phyloP scores from a whole-genome alignment of 1,140 invertebrate species.

The Plectrocnemia conspersa region DNA sequence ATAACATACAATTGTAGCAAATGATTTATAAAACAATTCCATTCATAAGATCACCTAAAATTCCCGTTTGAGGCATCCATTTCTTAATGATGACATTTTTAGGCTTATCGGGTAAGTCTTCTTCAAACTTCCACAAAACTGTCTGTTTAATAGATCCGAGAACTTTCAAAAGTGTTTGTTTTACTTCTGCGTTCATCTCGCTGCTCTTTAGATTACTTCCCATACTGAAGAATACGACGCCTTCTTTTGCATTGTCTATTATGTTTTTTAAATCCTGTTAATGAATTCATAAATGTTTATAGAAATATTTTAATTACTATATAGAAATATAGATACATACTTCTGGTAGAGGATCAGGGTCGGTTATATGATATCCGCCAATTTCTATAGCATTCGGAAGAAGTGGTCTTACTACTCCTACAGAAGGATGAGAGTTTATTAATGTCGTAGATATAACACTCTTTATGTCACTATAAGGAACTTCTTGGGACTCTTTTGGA shows the following conservation, averaged over 20 bases:
- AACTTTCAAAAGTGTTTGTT: conserved; percentile 48
- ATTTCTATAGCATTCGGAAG: conserved; percentile 28
- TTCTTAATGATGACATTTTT: conserved; percentile 59
- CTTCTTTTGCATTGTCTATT: conserved; percentile 53
- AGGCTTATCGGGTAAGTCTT: conserved; percentile 48
- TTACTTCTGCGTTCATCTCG: conserved; percentile 47
- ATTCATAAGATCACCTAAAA: conserved; percentile 45
- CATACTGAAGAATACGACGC: conserved; percentile 61
- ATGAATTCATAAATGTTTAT: neutral
- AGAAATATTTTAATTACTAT: neutral
- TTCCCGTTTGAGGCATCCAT: conserved; percentile 67
- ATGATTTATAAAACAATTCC: neutral
- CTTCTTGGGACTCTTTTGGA: conserved; percentile 20
- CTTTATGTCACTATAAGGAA: conserved; percentile 22
- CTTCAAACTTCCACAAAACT: conserved; percentile 66
- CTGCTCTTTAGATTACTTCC: conserved; percentile 56
- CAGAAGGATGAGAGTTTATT: conserved; percentile 28
- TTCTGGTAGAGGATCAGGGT: conserved; percentile 24
- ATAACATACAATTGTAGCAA: neutral
- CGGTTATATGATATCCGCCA: conserved; percentile 29
- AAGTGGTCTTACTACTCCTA: conserved; percentile 21
- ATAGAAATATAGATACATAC: conserved; percentile 9
- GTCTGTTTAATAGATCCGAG: conserved; percentile 54
- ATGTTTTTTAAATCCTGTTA: conserved; percentile 49
- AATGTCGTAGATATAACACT: conserved; percentile 13